A percentile compares a stretch with the other conserved stretches of the same genome.
These are phyloP conservation scores for Pyxicephalus adspersus DNA, from an alignment of 2,113 vertebrate species.

Conservation along the genomic window DNA sequence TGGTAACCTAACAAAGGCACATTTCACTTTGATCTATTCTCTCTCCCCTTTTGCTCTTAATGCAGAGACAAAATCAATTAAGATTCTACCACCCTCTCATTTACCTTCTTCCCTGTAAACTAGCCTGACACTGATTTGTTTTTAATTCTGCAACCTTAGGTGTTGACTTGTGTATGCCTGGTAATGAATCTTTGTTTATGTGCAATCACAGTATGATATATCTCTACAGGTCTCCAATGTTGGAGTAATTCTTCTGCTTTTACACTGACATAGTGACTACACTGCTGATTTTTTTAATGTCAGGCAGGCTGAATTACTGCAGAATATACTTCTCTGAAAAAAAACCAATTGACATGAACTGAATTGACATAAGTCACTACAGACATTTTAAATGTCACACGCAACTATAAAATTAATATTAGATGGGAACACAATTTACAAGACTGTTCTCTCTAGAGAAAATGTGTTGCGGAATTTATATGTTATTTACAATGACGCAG, in stretches of 20 bases:
- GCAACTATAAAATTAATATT: constrained; percentile 44
- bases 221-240: constrained; percentile 9
- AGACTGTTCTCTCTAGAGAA: constrained; percentile 34
- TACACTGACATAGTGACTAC: constrained; percentile 40
- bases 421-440: constrained; percentile 46
- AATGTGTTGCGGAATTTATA: constrained; percentile 32
- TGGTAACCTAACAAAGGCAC: constrained; percentile 25
- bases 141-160: constrained; percentile 45
- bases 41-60: constrained; percentile 23
- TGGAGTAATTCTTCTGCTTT: constrained; percentile 29
- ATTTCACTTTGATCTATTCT: constrained; percentile 46
- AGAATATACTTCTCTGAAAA: constrained; percentile 12
- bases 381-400: constrained; percentile 48
- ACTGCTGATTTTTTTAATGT: constrained; percentile 39
- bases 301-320: constrained; percentile 46
- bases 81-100: constrained; percentile 33
- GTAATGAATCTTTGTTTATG: constrained; percentile 53
- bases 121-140: constrained; percentile 47
- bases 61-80: constrained; percentile 53
- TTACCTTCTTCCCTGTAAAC: constrained; percentile 27
- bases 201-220: constrained; percentile 50
- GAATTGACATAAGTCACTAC: constrained; percentile 53
- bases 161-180: constrained; percentile 38
- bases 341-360: constrained; percentile 30
- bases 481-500: constrained; percentile 39